Conservation (phyloP, 2,888 invertebrate genomes). For the Apodemia mormo region DNA sequence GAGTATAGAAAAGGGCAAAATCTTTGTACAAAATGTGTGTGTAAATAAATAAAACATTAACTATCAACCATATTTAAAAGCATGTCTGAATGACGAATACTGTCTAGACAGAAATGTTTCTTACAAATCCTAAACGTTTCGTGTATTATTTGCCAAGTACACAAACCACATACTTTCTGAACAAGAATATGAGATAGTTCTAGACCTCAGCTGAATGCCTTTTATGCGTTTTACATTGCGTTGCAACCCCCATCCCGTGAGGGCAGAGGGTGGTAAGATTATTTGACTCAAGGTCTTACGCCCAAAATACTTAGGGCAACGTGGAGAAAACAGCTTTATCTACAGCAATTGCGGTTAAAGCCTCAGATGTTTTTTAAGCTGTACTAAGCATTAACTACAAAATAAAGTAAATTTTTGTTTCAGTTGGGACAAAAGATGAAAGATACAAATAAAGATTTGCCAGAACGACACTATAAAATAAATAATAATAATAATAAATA, state of each 20-base stretch:
- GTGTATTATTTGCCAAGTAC: neutral
- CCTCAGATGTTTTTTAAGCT: neutral
- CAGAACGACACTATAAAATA: neutral
- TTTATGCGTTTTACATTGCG: conserved; percentile 16
- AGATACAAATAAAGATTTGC: neutral
- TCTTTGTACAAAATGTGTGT: no score
- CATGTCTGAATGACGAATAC: neutral
- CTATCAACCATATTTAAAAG: neutral
- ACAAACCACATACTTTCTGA: neutral
- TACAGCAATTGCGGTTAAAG: neutral
- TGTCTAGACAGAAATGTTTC: neutral
- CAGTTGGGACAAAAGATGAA: neutral
- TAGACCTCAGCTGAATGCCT: conserved; percentile 5
- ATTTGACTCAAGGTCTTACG: neutral
- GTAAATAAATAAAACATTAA: no score
- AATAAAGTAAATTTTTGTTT: no score
- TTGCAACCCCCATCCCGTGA: neutral
- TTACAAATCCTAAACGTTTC: neutral
- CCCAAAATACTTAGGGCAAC: neutral
- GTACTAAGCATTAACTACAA: neutral
- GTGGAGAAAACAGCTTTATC: conserved; percentile 1
- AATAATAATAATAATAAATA: no score
- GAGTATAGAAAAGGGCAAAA: no score
- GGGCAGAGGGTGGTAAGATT: neutral
- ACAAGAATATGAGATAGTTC: conserved; percentile 5